Evolutionary conservation across 2,888 invertebrate genomes (phyloP).

Genomic region (Priocnemis perturbator): DNA sequence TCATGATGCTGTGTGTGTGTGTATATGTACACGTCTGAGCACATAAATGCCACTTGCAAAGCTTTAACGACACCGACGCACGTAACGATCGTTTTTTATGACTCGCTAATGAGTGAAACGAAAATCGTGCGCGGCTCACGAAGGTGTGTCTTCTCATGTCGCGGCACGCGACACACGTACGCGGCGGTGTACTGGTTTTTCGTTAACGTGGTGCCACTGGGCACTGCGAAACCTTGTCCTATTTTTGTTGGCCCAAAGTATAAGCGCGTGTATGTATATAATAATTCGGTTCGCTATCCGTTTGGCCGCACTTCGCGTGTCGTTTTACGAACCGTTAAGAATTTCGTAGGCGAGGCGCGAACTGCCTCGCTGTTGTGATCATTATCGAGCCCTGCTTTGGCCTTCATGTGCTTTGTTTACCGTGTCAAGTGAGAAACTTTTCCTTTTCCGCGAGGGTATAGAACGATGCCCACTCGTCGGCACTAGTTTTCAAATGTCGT

Average conservation of each 20-base stretch:
- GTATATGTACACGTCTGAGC: background rate
- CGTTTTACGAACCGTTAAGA: background rate
- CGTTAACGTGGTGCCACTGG: background rate
- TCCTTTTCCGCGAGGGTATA: background rate
- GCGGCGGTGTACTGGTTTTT: constrained; percentile 1
- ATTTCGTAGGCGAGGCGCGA: background rate
- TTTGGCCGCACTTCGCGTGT: background rate
- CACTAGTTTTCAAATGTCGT: too few species aligned
- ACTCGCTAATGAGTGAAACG: constrained; percentile 7
- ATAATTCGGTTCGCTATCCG: background rate
- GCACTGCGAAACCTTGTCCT: constrained; percentile 34
- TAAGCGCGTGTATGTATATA: background rate
- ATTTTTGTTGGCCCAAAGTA: constrained; percentile 29
- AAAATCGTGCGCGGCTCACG: background rate
- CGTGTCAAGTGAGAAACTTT: background rate
- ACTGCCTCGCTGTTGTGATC: background rate
- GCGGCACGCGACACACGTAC: background rate
- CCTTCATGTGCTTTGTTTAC: background rate
- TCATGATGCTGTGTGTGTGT: constrained; percentile 2
- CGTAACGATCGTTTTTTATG: background rate
- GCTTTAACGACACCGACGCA: background rate
- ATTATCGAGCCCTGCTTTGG: background rate
- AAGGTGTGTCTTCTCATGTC: background rate
- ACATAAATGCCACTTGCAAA: background rate
- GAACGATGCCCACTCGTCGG: background rate